phyloP scores from a whole-genome alignment of 2,888 invertebrate genomes.

The Argyra leucocephala region DNA sequence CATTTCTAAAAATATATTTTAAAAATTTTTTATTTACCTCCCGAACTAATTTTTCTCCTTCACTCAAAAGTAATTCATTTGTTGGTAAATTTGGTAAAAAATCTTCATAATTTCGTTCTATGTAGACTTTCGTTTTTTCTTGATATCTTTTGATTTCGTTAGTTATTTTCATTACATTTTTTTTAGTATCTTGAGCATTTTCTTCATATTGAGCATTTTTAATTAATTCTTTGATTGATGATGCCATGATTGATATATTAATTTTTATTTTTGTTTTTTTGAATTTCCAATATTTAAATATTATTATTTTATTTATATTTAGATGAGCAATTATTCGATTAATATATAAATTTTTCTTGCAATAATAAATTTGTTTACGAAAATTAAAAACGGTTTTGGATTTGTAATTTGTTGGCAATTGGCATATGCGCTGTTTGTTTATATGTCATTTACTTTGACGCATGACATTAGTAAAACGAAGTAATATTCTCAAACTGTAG shows the following conservation, averaged over 20 bases:
- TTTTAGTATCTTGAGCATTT: constrained; percentile 29
- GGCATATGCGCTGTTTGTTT: too few relatives aligned
- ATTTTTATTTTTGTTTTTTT: too few relatives aligned
- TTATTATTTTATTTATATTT: too few relatives aligned
- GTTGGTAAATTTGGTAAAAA: constrained; percentile 38
- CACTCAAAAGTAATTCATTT: constrained; percentile 36
- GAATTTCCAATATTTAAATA: too few relatives aligned
- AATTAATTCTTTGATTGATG: constrained; percentile 26
- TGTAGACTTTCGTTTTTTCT: constrained; percentile 35
- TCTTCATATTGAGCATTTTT: constrained; percentile 25
- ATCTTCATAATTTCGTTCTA: constrained; percentile 39
- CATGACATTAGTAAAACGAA: too few relatives aligned
- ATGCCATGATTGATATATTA: constrained; percentile 18
- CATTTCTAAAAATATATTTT: background rate
- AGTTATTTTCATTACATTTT: constrained; percentile 33
- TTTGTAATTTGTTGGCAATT: too few relatives aligned
- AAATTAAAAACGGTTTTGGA: too few relatives aligned
- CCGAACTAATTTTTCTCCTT: constrained; percentile 31
- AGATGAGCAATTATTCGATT: too few relatives aligned
- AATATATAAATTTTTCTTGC: too few relatives aligned
- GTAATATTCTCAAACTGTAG: too few relatives aligned
- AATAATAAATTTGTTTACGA: too few relatives aligned
- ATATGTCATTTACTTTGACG: too few relatives aligned
- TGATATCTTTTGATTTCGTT: constrained; percentile 37
- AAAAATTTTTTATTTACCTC: constrained; percentile 27